These are phyloP conservation scores for Phataginus tricuspis DNA, from an alignment of 2,797 vertebrate genomes.

Conservation along the genomic window DNA sequence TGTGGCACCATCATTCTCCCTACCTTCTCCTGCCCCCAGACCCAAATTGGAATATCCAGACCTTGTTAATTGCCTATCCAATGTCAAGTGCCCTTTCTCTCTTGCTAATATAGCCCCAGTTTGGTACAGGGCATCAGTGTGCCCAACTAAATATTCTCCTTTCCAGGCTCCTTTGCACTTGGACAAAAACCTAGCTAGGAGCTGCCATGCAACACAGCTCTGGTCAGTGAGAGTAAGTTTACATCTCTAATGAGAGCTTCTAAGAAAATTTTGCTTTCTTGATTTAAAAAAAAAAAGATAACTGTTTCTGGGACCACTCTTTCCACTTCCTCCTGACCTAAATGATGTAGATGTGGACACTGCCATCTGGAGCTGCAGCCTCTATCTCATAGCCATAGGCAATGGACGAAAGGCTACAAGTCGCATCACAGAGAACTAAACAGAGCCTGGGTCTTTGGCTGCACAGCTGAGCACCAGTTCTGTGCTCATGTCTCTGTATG, in stretches of 20 bases:
- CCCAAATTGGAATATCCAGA: background rate
- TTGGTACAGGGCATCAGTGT: background rate
- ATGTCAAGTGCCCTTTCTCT: background rate
- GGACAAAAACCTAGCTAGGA: background rate
- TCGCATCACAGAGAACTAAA: background rate
- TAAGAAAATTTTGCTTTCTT: background rate
- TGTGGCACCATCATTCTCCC: background rate
- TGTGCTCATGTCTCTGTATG: background rate
- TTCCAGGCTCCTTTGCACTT: background rate
- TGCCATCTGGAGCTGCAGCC: background rate
- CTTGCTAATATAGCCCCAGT: background rate
- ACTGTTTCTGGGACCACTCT: background rate
- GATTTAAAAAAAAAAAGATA: background rate
- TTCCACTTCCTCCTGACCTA: background rate
- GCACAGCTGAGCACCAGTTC: background rate
- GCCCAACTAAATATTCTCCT: background rate
- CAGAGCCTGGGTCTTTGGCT: background rate
- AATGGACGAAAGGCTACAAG: background rate
- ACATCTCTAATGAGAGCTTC: background rate
- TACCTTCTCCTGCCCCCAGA: background rate
- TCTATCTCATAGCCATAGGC: background rate
- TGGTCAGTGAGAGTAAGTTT: background rate
- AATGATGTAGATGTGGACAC: background rate
- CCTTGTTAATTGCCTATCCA: background rate
- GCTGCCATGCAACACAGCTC: background rate